Evolutionary conservation across 2,888 invertebrate species (phyloP), one percentile per base, ranked within the genome.

Genomic region (Nomada ruficornis): DNA sequence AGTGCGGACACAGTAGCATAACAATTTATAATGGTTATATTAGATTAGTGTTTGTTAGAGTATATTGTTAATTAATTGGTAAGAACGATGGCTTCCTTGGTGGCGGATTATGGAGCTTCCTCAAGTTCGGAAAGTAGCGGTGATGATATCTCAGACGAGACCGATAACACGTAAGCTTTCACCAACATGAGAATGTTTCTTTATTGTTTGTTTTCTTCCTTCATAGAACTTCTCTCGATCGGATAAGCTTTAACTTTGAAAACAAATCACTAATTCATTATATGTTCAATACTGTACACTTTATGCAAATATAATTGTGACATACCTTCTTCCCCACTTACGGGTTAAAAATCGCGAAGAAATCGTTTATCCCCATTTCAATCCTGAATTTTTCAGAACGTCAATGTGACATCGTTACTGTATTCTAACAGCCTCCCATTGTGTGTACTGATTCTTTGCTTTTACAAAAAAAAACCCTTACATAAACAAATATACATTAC

Each of bases 91-190:
- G 95, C 96, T 94, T 96, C 96, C 90, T 94, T 96, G 86, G 95
- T 96, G 84, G 95, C 95, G 55, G 96, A 96, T 94, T 96, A 96
- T 90, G 96, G 96, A 69, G 94, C 94, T 88, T 95, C 95, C 77
- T 94, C 95, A 54, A 95, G 95, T 89, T 94, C 95, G 5, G 95
- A 95, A 57, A 95, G 94, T 85, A 95, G 95, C 65, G 85, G 89
- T 23, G 92, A 91, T 83, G 86, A 90, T 67, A 90, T 90, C 80
- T 90, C 90, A 20, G 89, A 91, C 64, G 87, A 90, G 84, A 87
- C 88, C 73, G 90, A 93, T 87, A 90, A 90, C 84, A 91, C 89
- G 94, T 93, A 93, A 93, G 93, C 90, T 86, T 85, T 82, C 71
- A 55, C 64, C 70, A 78, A 72, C 42, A 69, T 50, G 42, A 72